Evolutionary conservation across 30 jellyfish, hydroid and myxozoan species (phyloP), one percentile per base, ranked within the genome.

Genomic region (Sanderia malayensis): DNA sequence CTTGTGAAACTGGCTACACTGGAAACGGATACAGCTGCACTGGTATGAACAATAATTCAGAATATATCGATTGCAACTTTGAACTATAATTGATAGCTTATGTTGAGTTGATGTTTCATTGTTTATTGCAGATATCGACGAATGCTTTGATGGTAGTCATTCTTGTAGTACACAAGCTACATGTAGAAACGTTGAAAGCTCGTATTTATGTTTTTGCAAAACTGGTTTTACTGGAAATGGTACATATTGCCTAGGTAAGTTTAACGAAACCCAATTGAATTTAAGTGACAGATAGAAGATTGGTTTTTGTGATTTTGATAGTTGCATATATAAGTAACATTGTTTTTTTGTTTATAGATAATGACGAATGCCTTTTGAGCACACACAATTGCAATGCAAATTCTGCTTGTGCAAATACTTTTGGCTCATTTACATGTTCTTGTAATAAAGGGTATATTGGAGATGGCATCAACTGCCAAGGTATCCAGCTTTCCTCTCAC

Each of bases 131-230:
- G 93, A 81, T 28, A 19, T 67, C 46, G 63, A 81, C 55, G 93
- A 81, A 29, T 81, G 93, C 53, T 19, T 15, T 0, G 9, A 31
- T 33, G 33, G 29, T 0, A 22, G 2, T 2, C 78, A 58, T 32
- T 18, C 27, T 6, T 81, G 93, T 32, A 73, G 70, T 52, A 0
- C 62, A 9, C 55, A 81, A 41, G 84, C 97, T 0, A 4, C 26
- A 1, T 89, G 97, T 49, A 15, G 19, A 21, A 89, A 89, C 67
- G 25, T 41, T 18, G 31, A 74, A 15, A 95, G 97, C 23, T 67
- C 95, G 10, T 82, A 46, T 55, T 3, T 21, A 32, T 89, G 97
- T 58, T 21, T 15, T 18, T 89, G 97, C 74, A 76, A 58, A 15
- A 31, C 32, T 46, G 97, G 90, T 2, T 79, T 26, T 41, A 37